A percentile compares a stretch with the other conserved stretches of the same genome.
Conservation (phyloP, 2,888 invertebrate species). For the Nasonovia ribisnigri region DNA sequence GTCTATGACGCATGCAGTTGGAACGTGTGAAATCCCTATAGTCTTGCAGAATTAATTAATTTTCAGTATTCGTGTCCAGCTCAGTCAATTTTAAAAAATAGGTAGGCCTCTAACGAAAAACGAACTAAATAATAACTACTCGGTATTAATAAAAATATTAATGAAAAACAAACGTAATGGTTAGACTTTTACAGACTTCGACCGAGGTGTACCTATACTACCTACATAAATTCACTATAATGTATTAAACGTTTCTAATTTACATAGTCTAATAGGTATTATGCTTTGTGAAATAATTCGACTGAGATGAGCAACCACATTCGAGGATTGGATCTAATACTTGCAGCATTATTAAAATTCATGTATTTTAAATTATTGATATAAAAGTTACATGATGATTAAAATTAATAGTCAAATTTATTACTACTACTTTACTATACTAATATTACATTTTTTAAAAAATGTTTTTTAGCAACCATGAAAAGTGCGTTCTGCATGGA, state of each 20-base stretch:
- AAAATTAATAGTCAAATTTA: not conserved
- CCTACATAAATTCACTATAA: not conserved
- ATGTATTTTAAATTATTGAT: not conserved
- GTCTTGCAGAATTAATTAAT: constrained; percentile 48
- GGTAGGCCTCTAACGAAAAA: constrained; percentile 17
- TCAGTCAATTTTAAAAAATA: constrained; percentile 35
- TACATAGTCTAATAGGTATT: not conserved
- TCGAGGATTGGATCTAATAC: not conserved
- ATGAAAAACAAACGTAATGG: not conserved
- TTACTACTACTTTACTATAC: not conserved
- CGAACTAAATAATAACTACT: not conserved
- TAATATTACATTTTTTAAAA: not conserved
- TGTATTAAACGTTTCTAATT: not conserved
- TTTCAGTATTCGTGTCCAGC: constrained; percentile 33
- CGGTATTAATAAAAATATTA: constrained; percentile 21
- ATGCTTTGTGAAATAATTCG: too few species aligned
- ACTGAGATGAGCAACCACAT: not conserved
- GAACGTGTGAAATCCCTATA: constrained; percentile 45
- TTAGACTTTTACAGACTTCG: not conserved
- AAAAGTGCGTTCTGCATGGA: not conserved
- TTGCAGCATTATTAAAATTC: not conserved
- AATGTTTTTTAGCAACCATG: not conserved
- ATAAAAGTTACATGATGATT: not conserved
- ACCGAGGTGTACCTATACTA: not conserved
- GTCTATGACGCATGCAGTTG: not conserved